Evolutionary conservation across 2,113 vertebrate species (phyloP), one percentile per base, ranked within the genome.

Genomic region (Plectropomus leopardus): DNA sequence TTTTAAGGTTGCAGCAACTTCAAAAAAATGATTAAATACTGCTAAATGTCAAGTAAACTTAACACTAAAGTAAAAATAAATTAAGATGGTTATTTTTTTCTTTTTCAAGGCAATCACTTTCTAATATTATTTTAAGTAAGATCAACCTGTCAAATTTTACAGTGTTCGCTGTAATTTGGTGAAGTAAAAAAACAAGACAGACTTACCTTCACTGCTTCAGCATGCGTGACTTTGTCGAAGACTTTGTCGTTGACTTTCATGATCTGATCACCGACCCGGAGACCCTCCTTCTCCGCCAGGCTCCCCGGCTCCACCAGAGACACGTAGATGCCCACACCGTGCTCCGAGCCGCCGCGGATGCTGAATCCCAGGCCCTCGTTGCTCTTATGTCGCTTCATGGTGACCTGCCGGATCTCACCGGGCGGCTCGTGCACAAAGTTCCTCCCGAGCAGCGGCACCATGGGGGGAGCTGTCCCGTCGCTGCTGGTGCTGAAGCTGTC

Each of bases 311-410:
- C 98, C 93, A 99, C 98, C 67, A 98, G 95, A 0, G 98, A 99
- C 86, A 99, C 97, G 63, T 97, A 99, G 94, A 99, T 99, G 0
- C 97, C 98, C 51, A 99, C 97, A 1, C 98, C 97, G 78, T 99
- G 98, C 94, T 99, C 98, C 8, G 98, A 96, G 0, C 98, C 98
- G 0, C 98, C 98, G 7, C 98, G 97, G 92, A 99, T 99, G 86
- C 98, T 99, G 95, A 99, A 99, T 65, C 98, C 98, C 89, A 99
- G 89, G 3, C 98, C 98, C 73, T 99, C 97, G 78, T 98, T 95
- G 89, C 96, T 97, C 83, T 97, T 97, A 94, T 96, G 96, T 34
- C 98, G 93, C 89, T 96, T 95, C 78, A 99, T 95, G 82, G 91
- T 95, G 81, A 99, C 96, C 81, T 96, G 96, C 8, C 97, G 95